Percentiles rank a stretch among this genome's conserved stretches.
These are phyloP conservation scores for Leucoraja erinaceus DNA, from an alignment of 2,113 vertebrate species.

Conservation along the genomic window DNA sequence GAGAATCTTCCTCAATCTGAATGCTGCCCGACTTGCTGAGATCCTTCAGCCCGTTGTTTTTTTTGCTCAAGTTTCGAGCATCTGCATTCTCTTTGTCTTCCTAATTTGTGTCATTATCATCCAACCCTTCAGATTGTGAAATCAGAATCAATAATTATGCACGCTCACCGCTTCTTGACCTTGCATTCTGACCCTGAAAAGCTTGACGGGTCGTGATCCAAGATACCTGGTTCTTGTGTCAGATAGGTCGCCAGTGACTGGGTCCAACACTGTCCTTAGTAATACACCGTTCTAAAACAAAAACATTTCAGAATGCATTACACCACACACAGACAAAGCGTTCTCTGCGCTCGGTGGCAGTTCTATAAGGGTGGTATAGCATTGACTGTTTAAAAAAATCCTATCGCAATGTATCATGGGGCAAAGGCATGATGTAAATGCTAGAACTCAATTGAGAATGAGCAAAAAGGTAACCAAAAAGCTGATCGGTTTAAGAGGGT, in stretches of 20 bases:
- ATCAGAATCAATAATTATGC: not conserved
- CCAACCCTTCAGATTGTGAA: not conserved
- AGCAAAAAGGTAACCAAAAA: not conserved
- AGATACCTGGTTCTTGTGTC: constrained; percentile 92
- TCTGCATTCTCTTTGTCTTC: too few relatives aligned
- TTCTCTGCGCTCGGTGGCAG: too few relatives aligned
- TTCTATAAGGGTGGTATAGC: not conserved
- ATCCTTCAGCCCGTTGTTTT: too few relatives aligned
- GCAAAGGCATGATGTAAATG: not conserved
- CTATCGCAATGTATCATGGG: too few relatives aligned
- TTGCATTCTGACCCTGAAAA: constrained; percentile 95
- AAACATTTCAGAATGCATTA: constrained; percentile 3
- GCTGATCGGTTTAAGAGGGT: not conserved
- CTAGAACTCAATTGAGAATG: not conserved
- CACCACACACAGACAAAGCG: not conserved
- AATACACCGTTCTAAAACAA: constrained; percentile 80
- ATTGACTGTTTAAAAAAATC: not conserved
- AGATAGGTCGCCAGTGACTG: constrained; percentile 88
- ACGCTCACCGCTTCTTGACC: constrained; percentile 92
- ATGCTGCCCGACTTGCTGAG: too few relatives aligned
- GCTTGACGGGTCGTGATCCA: constrained; percentile 90
- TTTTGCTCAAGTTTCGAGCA: too few relatives aligned
- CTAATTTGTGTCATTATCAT: not conserved
- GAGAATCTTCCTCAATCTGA: too few relatives aligned
- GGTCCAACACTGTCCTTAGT: constrained; percentile 87